Base-by-base conservation (phyloP, 2,113 vertebrate genomes). In the Rhinoptilus africanus region DNA sequence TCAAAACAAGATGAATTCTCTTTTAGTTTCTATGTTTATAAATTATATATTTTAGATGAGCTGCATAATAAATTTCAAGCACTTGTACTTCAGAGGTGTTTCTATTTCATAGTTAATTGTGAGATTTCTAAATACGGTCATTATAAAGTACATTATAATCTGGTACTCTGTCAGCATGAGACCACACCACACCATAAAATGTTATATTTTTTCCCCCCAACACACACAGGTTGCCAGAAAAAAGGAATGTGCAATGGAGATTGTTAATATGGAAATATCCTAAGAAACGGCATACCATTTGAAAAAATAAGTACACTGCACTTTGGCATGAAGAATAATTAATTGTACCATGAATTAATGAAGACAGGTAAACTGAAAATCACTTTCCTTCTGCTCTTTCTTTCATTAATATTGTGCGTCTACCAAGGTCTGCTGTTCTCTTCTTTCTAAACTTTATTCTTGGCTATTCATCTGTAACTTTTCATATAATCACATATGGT, bases 291-390 rank as follows among this genome's bases (percentile, higher is more conserved):
- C 26, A 1, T 37, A 83, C 4, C 56, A 41, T 74, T 45, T 77
- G 75, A 21, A 85, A 77, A 82, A 76, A 73, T 24, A 92, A 89
- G 60, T 63, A n/a, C 14, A 45, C 75, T 94, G 10, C 24, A 18
- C 22, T 67, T 90, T 83, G 67, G 21, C 59, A 53, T 79, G 56
- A 74, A 95, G 63, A 24, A 77, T 78, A 94, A 69, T 63, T 89
- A 34, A 74, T 21, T 53, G 23, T 54, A 60, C 53, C 47, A 34
- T 60, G 76, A 82, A 74, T 62, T 69, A 71, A 88, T 97, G 81
- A 77, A 71, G 28, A 66, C 76, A 96, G 92, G 98, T 98, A 98
- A 98, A 92, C 43, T 60, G 83, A 81, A 96, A 51, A 35, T 84
- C 5, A 9, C 67, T 88, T 94, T 90, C 23, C 8, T 93, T 90